Evolutionary conservation across 2,113 vertebrate species (phyloP).

Genomic region (Tyto alba): DNA sequence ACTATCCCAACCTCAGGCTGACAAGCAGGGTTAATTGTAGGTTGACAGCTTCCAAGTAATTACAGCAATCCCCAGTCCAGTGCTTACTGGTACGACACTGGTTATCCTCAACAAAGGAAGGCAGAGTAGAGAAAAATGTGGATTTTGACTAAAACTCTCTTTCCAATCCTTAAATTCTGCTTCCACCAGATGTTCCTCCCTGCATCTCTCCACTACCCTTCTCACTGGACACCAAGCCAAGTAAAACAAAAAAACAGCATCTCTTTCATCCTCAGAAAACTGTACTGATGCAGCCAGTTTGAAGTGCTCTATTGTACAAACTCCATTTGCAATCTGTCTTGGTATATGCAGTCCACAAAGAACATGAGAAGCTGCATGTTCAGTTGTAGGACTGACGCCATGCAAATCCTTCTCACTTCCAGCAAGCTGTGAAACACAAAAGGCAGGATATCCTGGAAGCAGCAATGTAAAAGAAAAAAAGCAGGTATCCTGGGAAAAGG

Average conservation of each 20-base stretch:
- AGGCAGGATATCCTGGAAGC: constrained; percentile 49
- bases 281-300: constrained; percentile 26
- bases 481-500: background rate
- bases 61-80: background rate
- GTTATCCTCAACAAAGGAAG: background rate
- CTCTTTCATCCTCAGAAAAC: constrained; percentile 5
- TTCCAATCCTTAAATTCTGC: background rate
- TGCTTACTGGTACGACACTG: background rate
- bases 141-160: background rate
- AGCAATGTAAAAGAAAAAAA: background rate
- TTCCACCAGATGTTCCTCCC: background rate
- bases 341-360: background rate
- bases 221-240: background rate
- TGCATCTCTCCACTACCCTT: background rate
- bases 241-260: background rate
- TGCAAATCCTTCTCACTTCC: background rate
- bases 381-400: background rate
- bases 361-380: background rate
- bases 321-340: background rate
- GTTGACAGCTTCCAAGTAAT: background rate
- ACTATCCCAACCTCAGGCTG: background rate
- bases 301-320: constrained; percentile 21
- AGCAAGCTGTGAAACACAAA: background rate
- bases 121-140: background rate
- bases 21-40: background rate